Percentiles rank a stretch among this genome's conserved stretches.
Evolutionary conservation across 2,113 vertebrate genomes (phyloP).

Genomic region (Erpornis zantholeuca): DNA sequence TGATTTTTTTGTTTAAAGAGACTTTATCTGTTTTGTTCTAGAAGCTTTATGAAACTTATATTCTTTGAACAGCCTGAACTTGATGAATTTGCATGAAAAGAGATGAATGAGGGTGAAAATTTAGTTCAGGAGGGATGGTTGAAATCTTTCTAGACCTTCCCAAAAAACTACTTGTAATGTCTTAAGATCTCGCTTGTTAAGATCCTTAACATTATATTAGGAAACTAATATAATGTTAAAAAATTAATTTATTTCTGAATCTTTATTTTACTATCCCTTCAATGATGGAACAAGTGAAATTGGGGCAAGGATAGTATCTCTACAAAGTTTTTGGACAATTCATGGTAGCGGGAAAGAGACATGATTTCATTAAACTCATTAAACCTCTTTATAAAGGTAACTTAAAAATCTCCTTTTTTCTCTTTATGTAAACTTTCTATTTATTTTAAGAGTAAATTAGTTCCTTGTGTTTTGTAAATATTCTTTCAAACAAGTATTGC

Average conservation of each 20-base stretch:
- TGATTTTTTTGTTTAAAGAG: neutral
- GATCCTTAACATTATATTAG: no score
- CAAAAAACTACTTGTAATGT: neutral
- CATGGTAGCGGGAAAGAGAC: rapidly evolving
- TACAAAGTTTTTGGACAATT: neutral
- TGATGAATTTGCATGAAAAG: neutral
- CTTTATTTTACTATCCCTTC: neutral
- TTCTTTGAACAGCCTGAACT: neutral
- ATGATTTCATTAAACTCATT: neutral
- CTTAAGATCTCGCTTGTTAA: neutral
- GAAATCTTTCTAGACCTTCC: neutral
- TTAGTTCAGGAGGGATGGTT: neutral
- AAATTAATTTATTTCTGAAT: neutral
- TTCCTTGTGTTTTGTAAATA: neutral
- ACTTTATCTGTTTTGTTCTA: neutral
- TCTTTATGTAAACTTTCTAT: neutral
- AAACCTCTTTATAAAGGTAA: neutral
- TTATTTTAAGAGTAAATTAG: neutral
- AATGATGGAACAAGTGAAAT: neutral
- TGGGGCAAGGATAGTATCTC: neutral
- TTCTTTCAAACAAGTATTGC: neutral
- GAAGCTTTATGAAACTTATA: neutral
- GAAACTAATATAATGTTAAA: neutral
- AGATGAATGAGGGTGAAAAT: neutral
- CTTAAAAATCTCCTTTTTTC: neutral